Conservation (phyloP, 2,113 vertebrate genomes). For the Cavia porcellus region DNA sequence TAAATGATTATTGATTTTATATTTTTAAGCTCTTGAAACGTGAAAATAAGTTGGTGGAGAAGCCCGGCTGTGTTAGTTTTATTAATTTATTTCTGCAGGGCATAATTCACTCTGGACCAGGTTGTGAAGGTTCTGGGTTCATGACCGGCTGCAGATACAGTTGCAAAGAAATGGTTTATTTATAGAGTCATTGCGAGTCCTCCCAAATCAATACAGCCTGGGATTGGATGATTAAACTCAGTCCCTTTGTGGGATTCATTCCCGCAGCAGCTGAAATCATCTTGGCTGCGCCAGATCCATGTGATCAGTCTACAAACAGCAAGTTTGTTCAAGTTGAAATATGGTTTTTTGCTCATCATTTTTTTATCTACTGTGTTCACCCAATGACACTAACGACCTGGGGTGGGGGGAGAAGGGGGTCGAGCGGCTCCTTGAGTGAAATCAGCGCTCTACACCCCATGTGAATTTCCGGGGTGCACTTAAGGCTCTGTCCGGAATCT, state of each 20-base stretch:
- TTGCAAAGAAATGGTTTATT: conserved; percentile 93
- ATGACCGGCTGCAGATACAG: conserved; percentile 92
- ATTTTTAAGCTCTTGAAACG: conserved; percentile 94
- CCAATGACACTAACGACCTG: conserved; percentile 87
- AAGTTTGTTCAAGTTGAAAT: conserved; percentile 90
- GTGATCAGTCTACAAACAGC: conserved; percentile 88
- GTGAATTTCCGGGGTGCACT: conserved; percentile 74
- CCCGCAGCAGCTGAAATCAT: conserved; percentile 87
- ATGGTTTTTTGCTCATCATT: conserved; percentile 86
- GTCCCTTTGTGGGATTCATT: conserved; percentile 92
- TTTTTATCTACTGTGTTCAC: conserved; percentile 86
- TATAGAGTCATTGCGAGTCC: conserved; percentile 94
- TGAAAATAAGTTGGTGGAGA: conserved; percentile 93
- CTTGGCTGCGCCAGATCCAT: conserved; percentile 88
- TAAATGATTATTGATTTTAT: conserved; percentile 99
- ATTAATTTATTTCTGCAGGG: conserved; percentile 95
- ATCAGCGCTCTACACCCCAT: conserved; percentile 86
- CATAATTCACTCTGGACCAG: conserved; percentile 92
- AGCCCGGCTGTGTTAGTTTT: conserved; percentile 91
- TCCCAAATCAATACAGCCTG: conserved; percentile 94
- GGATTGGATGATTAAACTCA: conserved; percentile 93
- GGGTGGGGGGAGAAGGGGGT: conserved; percentile 21
- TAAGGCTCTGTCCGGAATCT: conserved; percentile 83
- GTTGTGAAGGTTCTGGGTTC: conserved; percentile 92
- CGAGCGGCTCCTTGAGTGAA: conserved; percentile 88